Evolutionary conservation across 1,140 invertebrate species (phyloP).

Genomic region (Neoseiulus cucumeris): DNA sequence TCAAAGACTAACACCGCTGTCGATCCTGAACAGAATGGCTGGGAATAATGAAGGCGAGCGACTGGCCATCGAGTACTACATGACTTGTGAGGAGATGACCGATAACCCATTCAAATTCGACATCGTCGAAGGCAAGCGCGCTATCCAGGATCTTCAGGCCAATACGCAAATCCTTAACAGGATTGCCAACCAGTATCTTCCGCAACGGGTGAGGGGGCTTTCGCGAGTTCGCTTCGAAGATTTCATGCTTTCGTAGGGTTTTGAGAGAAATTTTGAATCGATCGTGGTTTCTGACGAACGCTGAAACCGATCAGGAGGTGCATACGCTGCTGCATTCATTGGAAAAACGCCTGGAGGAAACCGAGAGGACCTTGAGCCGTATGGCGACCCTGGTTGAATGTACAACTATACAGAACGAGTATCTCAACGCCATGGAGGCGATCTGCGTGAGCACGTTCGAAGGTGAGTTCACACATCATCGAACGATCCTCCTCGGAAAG

Average conservation of each 20-base stretch:
- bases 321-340: conserved; percentile 13
- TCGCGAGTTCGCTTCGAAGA: conserved; percentile 24
- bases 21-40: background rate
- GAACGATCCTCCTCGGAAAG: background rate
- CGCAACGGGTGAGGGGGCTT: conserved; percentile 22
- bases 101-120: conserved; percentile 30
- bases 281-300: conserved; percentile 10
- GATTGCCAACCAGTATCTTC: conserved; percentile 41
- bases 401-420: conserved; percentile 52
- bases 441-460: conserved; percentile 57
- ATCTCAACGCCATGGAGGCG: conserved; percentile 47
- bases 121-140: conserved; percentile 47
- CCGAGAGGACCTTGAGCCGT: conserved; percentile 20
- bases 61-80: conserved; percentile 15
- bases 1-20: too few relatives aligned
- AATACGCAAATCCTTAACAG: conserved; percentile 39
- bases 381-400: conserved; percentile 54
- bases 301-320: conserved; percentile 7
- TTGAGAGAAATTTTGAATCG: conserved; percentile 16
- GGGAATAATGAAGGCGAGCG: background rate
- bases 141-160: conserved; percentile 44
- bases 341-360: conserved; percentile 17
- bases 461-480: conserved; percentile 23
- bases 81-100: conserved; percentile 17
- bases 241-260: conserved; percentile 24